Conservation (phyloP, 2,113 vertebrate species). For the Peromyscus leucopus region DNA sequence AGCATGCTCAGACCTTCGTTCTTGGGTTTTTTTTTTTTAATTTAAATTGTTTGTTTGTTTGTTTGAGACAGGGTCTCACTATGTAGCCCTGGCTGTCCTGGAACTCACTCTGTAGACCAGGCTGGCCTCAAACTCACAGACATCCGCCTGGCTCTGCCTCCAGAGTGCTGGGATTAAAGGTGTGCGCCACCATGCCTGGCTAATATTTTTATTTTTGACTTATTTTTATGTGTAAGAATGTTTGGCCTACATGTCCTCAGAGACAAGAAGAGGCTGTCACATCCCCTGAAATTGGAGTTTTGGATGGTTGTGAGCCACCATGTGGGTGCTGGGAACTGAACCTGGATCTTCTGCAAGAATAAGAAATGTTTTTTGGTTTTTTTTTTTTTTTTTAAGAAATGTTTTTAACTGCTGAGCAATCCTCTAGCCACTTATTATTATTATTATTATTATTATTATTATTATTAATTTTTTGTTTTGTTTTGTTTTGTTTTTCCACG, state of each 20-base stretch:
- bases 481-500: background rate
- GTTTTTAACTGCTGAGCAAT: too few relatives aligned
- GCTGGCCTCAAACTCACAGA: background rate
- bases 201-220: background rate
- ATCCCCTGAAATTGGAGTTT: too few relatives aligned
- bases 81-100: background rate
- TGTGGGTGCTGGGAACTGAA: background rate
- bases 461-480: too few relatives aligned
- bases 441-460: too few relatives aligned
- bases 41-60: background rate
- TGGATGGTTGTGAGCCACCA: background rate
- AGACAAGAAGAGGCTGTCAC: too few relatives aligned
- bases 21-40: background rate
- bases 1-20: background rate
- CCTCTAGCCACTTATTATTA: background rate
- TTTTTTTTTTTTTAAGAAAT: too few relatives aligned
- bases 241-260: background rate
- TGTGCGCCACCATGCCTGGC: accelerated
- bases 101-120: background rate
- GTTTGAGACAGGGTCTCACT: background rate
- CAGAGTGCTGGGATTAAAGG: background rate
- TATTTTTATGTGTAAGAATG: background rate
- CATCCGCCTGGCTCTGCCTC: background rate
- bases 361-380: background rate
- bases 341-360: background rate